These are phyloP conservation scores for Urocolius indicus DNA, from an alignment of 2,113 vertebrate genomes.

Conservation along the genomic window DNA sequence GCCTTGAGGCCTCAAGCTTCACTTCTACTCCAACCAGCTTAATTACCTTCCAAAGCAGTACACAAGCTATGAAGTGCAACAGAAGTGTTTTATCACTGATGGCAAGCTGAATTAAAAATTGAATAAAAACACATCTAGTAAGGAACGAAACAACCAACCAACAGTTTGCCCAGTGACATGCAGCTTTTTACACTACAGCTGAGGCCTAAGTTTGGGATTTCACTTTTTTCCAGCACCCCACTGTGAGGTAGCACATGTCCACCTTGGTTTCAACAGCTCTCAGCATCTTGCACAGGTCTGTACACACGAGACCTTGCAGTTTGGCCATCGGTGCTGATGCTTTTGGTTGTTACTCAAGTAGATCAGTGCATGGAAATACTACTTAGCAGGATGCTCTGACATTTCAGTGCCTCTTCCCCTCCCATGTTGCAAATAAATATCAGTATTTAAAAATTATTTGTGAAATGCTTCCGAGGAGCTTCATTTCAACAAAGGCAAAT, in stretches of 20 bases:
- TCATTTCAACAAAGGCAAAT: not conserved
- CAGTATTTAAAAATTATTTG: not conserved
- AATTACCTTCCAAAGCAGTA: not conserved
- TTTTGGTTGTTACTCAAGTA: not conserved
- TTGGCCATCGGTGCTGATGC: not conserved
- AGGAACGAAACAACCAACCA: not conserved
- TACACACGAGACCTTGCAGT: not conserved
- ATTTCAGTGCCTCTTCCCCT: not conserved
- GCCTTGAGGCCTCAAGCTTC: not conserved
- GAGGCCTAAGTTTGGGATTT: not conserved
- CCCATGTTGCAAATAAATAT: not conserved
- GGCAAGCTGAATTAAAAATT: not conserved
- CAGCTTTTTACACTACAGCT: not conserved
- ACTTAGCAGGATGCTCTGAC: not conserved
- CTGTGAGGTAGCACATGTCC: not conserved
- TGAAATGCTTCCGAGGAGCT: not conserved
- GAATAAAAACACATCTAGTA: not conserved
- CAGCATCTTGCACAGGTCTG: not conserved
- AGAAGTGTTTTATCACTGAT: not conserved
- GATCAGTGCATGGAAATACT: not conserved
- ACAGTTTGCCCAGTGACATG: not conserved
- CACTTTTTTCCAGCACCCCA: not conserved
- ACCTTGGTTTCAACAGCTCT: not conserved
- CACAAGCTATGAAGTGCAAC: not conserved
- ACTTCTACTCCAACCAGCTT: not conserved